Evolutionary conservation across 2,797 vertebrate genomes (phyloP), one percentile per base, ranked within the genome.

Genomic region (Odontamblyopus rebecca): DNA sequence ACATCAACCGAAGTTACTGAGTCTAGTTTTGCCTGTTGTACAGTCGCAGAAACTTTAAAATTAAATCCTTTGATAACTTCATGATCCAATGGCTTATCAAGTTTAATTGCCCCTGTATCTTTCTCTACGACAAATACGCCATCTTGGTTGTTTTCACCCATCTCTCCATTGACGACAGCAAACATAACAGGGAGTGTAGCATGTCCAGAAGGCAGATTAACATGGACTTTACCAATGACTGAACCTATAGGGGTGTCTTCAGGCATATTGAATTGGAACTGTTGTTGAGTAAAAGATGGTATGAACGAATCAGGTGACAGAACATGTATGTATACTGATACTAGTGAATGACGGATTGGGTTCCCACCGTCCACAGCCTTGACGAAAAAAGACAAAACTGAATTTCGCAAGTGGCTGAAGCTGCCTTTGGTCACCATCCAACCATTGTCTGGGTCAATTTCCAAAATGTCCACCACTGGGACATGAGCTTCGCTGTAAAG

Each of bases 371-470:
- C 98, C 9, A 96, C 94, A 11, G 98, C 98, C 90, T 98, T 99
- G 60, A 99, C 97, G 66, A 97, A 99, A 88, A 99, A 99, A 0
- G 98, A 98, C 53, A 98, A 89, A 56, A 98, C 95, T 0, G 97
- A 96, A 74, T 95, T 97, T 86, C 92, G 95, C 57, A 96, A 85
- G 35, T 97, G 96, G 86, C 93, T 95, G 79, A 99, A 97, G 78
- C 89, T 96, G 66, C 96, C 96, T 87, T 98, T 98, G 4, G 97
- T 98, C 70, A 98, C 96, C 94, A 99, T 96, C 98, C 97, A 99
- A 61, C 98, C 98, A 74, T 95, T 99, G 86, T 99, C 98, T n/a
- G 96, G 96, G 82, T 99, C 97, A 2, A 99, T 98, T 89, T 98
- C 98, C 83, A 99, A 91, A 69, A 97, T 94, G 78, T 98, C 95